A percentile compares a stretch with the other conserved stretches of the same genome.
phyloP scores from a whole-genome alignment of 2,113 vertebrate genomes.

The Oreochromis spilurus region DNA sequence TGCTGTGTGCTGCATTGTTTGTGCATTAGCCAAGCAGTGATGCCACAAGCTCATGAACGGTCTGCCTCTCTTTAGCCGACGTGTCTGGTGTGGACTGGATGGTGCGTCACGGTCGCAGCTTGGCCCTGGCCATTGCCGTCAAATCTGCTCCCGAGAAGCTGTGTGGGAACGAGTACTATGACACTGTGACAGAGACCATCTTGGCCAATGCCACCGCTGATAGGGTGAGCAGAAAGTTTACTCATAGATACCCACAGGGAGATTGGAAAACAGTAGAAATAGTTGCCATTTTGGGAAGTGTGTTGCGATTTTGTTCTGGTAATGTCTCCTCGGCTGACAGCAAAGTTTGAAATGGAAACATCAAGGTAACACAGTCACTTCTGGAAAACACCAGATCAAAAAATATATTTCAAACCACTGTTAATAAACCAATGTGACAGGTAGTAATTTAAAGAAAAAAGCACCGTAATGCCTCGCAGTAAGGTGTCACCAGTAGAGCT shows the following conservation, averaged over 20 bases:
- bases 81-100: conserved; percentile 97
- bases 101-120: conserved; percentile 92
- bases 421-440: neutral
- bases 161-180: conserved; percentile 79
- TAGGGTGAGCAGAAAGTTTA: conserved; percentile 76
- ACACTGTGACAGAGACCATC: conserved; percentile 80
- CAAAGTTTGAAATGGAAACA: neutral
- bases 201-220: conserved; percentile 85
- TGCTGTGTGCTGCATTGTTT: neutral
- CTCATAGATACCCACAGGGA: neutral
- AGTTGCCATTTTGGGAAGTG: neutral
- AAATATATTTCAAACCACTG: neutral
- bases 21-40: neutral
- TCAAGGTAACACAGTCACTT: neutral
- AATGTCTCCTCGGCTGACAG: neutral
- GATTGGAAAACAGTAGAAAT: neutral
- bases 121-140: conserved; percentile 87
- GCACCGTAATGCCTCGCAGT: neutral
- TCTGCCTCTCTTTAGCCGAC: conserved; percentile 73
- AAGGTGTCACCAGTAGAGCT: neutral
- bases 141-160: conserved; percentile 81
- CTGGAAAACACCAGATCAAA: neutral
- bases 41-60: neutral
- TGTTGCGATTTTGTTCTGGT: neutral
- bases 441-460: neutral